Base-by-base conservation (phyloP, 2,888 invertebrate genomes). In the Tachina grossa region DNA sequence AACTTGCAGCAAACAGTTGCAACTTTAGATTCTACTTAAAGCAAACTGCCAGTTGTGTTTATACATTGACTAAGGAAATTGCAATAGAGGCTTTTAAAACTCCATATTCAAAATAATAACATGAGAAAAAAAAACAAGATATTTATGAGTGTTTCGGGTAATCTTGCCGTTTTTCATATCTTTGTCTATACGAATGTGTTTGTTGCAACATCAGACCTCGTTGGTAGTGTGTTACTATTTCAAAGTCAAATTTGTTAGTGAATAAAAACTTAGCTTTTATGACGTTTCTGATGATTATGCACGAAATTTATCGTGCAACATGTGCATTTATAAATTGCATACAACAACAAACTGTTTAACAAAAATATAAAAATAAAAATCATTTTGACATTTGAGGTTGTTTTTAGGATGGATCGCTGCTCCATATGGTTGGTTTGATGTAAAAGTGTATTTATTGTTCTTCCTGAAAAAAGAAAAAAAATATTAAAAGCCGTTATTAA, bases 251-350 rank as follows among this genome's bases (percentile, higher is more conserved):
- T 77, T 51, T 72, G 71, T 83, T 72, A 49, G 77, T 51, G 43
- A 49, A 77, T 78, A 45, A 66, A 83, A 68, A 47, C 19, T 75
- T 77, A 72, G 14, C 77, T 59, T 74, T 71, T 69, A 72, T 83
- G 83, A 83, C 77, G 72, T 72, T 83, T 83, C 69, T 63, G 87
- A 87, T 87, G 88, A 87, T 83, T 84, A 83, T 87, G 87, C 88
- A 88, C 88, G 88, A 88, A 88, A 88, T 88, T 88, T 88, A 88
- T 88, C 87, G 88, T 88, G 88, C 85, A 88, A 87, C 86, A 85
- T 88, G 88, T 87, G 88, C 88, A 88, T 88, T 88, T 87, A 88
- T 88, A 88, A 88, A 88, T 55, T 43, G 63, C n/a, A 22, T 19
- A 53, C 43, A 77, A 43, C 53, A 76, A 49, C 45, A 57, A 16